Conservation (phyloP, 2,888 invertebrate species). For the Drosophila melanosoma region DNA sequence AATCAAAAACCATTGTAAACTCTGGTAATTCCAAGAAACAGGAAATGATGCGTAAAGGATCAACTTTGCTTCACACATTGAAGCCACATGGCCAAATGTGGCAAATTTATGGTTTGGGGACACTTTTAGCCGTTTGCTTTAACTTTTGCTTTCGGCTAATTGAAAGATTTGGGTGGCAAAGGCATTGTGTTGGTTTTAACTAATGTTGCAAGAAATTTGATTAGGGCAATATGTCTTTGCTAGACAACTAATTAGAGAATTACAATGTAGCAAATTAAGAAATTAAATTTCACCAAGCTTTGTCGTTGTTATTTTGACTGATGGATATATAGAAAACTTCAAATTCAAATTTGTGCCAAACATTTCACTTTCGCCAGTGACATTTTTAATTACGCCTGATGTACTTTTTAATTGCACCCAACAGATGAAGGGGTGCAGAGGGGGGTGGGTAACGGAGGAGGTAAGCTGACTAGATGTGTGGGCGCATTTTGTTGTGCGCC, state of each 20-base stretch:
- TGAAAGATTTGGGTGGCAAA: constrained; percentile 61
- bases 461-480: constrained; percentile 22
- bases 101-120: constrained; percentile 6
- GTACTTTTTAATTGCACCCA: constrained; percentile 67
- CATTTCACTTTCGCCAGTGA: constrained; percentile 28
- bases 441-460: constrained; percentile 10
- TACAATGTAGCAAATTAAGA: constrained; percentile 18
- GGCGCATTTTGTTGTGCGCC: constrained; percentile 18
- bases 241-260: constrained; percentile 61
- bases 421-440: constrained; percentile 25
- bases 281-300: constrained; percentile 20
- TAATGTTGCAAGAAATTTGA: constrained; percentile 53
- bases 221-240: constrained; percentile 8
- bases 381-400: constrained; percentile 64
- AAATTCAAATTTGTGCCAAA: constrained; percentile 30
- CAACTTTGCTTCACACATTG: neutral
- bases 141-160: constrained; percentile 55
- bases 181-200: constrained; percentile 51
- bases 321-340: constrained; percentile 17
- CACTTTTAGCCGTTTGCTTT: constrained; percentile 4
- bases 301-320: constrained; percentile 14
- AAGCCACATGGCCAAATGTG: constrained; percentile 17
- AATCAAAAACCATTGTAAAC: neutral
- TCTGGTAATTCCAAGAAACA: neutral
- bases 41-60: constrained; percentile 9